Base-by-base conservation (phyloP, 2,888 invertebrate genomes). In the Drosophila antonietae region DNA sequence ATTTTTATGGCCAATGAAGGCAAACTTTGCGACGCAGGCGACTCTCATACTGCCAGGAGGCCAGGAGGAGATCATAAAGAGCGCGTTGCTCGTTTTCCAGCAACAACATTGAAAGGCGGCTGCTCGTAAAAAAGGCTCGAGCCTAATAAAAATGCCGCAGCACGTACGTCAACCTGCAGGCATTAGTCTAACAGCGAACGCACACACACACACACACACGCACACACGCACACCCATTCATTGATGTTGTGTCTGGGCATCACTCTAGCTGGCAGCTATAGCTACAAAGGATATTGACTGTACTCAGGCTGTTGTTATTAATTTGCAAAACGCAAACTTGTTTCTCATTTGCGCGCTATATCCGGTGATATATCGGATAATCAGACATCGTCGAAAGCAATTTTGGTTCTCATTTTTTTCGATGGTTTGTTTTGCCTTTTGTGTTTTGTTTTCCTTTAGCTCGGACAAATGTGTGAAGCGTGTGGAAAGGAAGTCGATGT, bases 91-190 rank as follows among this genome's bases (percentile, higher is more conserved):
- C 41, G 12, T 18, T 23, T 10, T 10, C 10, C 23, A 56, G 59
- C 67, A 52, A 56, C 60, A 65, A 73, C 86, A 77, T 73, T 88
- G 85, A 75, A 82, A 73, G 75, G 78, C 81, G 74, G 68, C 57
- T 71, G 67, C 78, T 89, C 90, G 78, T 89, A 88, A 87, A 87
- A 89, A 89, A 85, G 73, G 70, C 44, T 61, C 73, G 79, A 79
- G 85, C 85, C 88, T 88, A 90, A 88, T 88, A 88, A 88, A 88
- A 89, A 89, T 88, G 88, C 88, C 88, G 52, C 88, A 81, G 89
- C 90, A 88, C 90, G 88, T 89, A 85, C 88, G 53, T 81, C 88
- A 87, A 83, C 84, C 85, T 86, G 73, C 74, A 75, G 88, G 75
- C 88, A 87, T 84, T 84, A 84, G 85, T 63, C 78, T 58, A 77